Evolutionary conservation across 2,797 vertebrate species (phyloP).

Genomic region (Eleutherodactylus coqui): DNA sequence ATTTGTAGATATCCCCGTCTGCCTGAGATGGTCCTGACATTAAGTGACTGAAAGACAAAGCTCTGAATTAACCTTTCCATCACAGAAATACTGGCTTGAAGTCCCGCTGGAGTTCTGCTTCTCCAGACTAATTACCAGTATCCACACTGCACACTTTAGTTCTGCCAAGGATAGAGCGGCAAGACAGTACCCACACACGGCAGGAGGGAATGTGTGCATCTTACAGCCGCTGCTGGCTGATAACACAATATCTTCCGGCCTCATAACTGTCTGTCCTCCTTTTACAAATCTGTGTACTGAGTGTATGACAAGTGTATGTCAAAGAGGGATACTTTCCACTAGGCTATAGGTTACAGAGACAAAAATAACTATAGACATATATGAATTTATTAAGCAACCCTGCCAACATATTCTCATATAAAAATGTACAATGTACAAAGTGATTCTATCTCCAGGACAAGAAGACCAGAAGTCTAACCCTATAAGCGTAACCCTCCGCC

Average conservation of each 20-base stretch:
- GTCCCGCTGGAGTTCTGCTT: constrained; percentile 36
- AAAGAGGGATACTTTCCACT: no score
- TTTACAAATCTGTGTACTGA: not conserved
- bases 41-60: constrained; percentile 55
- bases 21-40: constrained; percentile 46
- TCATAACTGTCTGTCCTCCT: not conserved
- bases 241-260: not conserved
- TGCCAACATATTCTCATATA: not conserved
- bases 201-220: not conserved
- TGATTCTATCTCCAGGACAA: not conserved
- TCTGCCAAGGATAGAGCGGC: constrained; percentile 13
- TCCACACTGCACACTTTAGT: constrained; percentile 22
- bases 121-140: constrained; percentile 47
- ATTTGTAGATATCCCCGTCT: constrained; percentile 42
- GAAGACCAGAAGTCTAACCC: not conserved
- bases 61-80: constrained; percentile 60
- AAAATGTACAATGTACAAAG: not conserved
- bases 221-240: not conserved
- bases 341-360: not conserved
- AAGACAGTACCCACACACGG: constrained; percentile 32
- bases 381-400: not conserved
- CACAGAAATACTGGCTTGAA: not conserved
- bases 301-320: no score
- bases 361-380: not conserved
- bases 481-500: no score